Conservation (phyloP, 2,888 invertebrate genomes). For the Apamea anceps region DNA sequence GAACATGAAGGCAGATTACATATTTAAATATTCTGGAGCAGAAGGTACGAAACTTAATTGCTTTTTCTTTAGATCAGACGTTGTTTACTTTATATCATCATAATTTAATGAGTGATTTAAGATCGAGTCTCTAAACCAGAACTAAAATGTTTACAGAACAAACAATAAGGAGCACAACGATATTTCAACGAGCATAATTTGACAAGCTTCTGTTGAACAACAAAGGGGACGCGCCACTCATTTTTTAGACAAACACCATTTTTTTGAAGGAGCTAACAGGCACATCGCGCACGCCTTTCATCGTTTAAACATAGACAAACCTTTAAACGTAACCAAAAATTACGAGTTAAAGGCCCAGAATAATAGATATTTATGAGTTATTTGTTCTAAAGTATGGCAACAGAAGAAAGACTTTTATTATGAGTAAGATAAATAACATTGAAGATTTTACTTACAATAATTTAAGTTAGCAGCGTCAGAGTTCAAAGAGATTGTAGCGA, state of each 20-base stretch:
- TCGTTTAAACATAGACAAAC: slow-evolving; percentile 16
- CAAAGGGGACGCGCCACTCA: slow-evolving; percentile 29
- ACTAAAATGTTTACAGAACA: slow-evolving; percentile 24
- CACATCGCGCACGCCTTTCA: slow-evolving; percentile 39
- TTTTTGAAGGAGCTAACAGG: slow-evolving; percentile 44
- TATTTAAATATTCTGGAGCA: neutral
- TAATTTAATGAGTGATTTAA: slow-evolving; percentile 13
- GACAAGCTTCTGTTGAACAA: slow-evolving; percentile 39
- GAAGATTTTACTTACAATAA: neutral
- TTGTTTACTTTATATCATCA: slow-evolving; percentile 13
- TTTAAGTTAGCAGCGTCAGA: slow-evolving; percentile 9
- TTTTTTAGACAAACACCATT: slow-evolving; percentile 49
- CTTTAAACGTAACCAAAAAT: slow-evolving; percentile 25
- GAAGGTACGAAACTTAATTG: neutral
- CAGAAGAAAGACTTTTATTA: neutral
- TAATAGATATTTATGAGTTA: slow-evolving; percentile 33
- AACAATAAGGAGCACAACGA: slow-evolving; percentile 30
- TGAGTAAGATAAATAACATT: neutral
- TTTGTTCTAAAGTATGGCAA: slow-evolving; percentile 30
- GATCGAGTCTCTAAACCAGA: neutral
- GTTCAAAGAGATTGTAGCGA: slow-evolving; percentile 2
- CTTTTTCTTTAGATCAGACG: neutral
- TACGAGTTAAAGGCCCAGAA: slow-evolving; percentile 28
- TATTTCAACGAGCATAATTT: slow-evolving; percentile 51
- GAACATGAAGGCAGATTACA: neutral